Base-by-base conservation (phyloP, 2,113 vertebrate genomes). In the Barbus barbus region DNA sequence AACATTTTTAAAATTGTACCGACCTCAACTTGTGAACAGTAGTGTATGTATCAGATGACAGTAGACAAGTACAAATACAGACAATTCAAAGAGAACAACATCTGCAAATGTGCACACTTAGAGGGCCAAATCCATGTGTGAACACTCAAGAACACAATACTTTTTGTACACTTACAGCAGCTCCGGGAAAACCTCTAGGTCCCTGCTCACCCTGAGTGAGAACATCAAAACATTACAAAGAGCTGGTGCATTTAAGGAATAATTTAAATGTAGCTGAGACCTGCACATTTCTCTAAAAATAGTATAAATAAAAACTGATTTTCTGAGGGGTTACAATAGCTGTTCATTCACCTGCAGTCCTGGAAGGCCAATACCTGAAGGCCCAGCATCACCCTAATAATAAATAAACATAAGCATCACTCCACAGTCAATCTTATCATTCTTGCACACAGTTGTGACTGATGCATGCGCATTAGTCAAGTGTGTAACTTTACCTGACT, bases 401-500 rank as follows among this genome's bases (percentile, higher is more conserved):
- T 58, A 72, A 13, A 31, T 46, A 28, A 81, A 38, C 60, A 44
- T 1, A 80, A 83, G 13, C 74, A 14, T 61, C 1, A 22, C 22
- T 36, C 24, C 31, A 65, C 28, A 65, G 26, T 31, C 51, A 33
- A 36, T 78, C 26, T 31, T 67, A 65, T 76, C n/a, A 56, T 12
- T 76, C 22, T 24, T 0, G 48, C 61, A 31, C 58, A 65, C 12
- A 38, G 12, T 46, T 65, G 33, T 20, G 38, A 16, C 71, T 74
- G 41, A 72, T 63, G 14, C 11, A 26, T 79, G 5, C 75, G 33
- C 14, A 53, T 76, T 20, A 22, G 26, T 33, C 18, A 14, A 11
- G 51, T 76, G 24, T 83, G 51, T 78, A 84, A 33, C 20, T 31
- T 75, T 84, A 98, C 97, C 94, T 97, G 96, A 53, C 88, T 87